Evolutionary conservation across 1,140 invertebrate genomes (phyloP).

Genomic region (Sinella curviseta): DNA sequence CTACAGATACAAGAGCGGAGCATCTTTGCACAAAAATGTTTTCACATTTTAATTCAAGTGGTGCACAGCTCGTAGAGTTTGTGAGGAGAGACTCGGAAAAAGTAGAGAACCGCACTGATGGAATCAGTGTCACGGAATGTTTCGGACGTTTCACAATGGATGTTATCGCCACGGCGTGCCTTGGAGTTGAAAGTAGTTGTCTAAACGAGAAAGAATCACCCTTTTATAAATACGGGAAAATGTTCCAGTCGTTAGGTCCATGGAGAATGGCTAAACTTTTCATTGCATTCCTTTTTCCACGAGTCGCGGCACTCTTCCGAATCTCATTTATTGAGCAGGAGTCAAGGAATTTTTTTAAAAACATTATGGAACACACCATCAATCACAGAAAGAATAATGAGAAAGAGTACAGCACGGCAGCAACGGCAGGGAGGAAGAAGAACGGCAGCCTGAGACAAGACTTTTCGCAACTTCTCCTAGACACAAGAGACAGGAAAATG

Average conservation of each 20-base stretch:
- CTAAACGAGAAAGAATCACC: slow-evolving; percentile 4
- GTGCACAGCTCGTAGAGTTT: not conserved
- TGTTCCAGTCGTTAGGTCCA: not conserved
- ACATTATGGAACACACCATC: slow-evolving; percentile 4
- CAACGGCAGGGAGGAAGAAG: not conserved
- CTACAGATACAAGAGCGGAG: not conserved
- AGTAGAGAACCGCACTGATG: slow-evolving; percentile 12
- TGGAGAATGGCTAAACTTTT: slow-evolving; percentile 14
- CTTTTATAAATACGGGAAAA: slow-evolving; percentile 17
- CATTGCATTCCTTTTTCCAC: slow-evolving; percentile 5
- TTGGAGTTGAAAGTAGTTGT: not conserved
- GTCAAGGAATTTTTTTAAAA: slow-evolving; percentile 9
- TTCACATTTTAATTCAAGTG: slow-evolving; percentile 12
- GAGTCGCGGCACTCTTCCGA: not conserved
- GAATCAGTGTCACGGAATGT: slow-evolving; percentile 26
- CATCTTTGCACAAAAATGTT: not conserved
- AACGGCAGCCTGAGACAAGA: not conserved
- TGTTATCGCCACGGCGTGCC: not conserved
- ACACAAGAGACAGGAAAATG: slow-evolving; percentile 12
- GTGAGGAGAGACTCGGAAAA: not conserved
- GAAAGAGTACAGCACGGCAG: not conserved
- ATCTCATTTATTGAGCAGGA: slow-evolving; percentile 19
- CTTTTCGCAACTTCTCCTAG: slow-evolving; percentile 3
- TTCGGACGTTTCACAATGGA: slow-evolving; percentile 24
- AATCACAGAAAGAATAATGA: slow-evolving; percentile 18